phyloP scores from a whole-genome alignment of 2,888 invertebrate species.

The Diogma glabrata region DNA sequence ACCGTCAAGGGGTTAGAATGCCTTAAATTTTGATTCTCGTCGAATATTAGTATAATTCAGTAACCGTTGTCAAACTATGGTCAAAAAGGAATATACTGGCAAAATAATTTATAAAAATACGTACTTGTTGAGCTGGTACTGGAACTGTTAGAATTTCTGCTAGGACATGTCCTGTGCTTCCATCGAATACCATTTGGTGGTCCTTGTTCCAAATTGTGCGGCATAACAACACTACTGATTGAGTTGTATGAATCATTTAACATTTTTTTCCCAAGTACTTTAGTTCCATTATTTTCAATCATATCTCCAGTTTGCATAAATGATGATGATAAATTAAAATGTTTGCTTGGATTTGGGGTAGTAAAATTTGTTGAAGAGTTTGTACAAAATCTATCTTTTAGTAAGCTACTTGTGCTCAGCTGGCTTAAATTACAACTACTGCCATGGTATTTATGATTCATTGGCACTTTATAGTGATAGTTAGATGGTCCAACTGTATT shows the following conservation, averaged over 20 bases:
- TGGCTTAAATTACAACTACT: conserved; percentile 20
- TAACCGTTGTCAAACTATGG: too few relatives aligned
- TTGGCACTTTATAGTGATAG: conserved; percentile 17
- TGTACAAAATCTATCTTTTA: conserved; percentile 30
- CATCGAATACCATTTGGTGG: conserved; percentile 33
- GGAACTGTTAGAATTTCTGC: conserved; percentile 35
- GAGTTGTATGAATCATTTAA: conserved; percentile 19
- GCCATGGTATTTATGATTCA: background rate
- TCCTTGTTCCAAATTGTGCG: background rate
- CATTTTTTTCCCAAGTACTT: conserved; percentile 14
- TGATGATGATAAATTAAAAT: conserved; percentile 22
- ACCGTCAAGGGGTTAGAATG: too few relatives aligned
- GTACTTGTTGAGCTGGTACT: conserved; percentile 37
- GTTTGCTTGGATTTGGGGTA: too few relatives aligned
- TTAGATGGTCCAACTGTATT: conserved; percentile 35
- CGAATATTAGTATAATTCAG: too few relatives aligned
- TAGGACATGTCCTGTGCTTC: conserved; percentile 37
- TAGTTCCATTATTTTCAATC: conserved; percentile 4
- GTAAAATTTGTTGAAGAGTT: conserved; percentile 35
- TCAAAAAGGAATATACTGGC: too few relatives aligned
- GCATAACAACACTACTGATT: conserved; percentile 29
- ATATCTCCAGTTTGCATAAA: conserved; percentile 11
- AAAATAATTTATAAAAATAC: too few relatives aligned
- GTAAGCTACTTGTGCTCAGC: conserved; percentile 11
- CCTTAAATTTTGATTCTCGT: too few relatives aligned